These are phyloP conservation scores for Oxyscelio sp. DNA, from an alignment of 2,888 invertebrate species.

Conservation along the genomic window DNA sequence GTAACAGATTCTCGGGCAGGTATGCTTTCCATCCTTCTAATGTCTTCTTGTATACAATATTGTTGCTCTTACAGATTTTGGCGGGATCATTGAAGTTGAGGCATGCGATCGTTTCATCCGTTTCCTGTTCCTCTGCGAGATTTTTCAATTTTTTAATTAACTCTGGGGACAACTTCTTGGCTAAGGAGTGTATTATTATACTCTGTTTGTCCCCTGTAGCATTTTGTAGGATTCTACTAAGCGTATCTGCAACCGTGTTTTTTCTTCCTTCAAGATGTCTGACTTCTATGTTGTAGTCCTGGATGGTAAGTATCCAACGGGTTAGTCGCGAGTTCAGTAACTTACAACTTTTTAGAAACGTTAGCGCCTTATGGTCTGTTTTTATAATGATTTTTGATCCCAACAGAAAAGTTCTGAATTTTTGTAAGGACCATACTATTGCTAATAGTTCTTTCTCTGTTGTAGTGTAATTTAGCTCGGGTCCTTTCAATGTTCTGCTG, in stretches of 20 bases:
- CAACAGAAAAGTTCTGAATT: constrained; percentile 9
- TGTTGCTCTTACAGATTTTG: neutral
- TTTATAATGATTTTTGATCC: constrained; percentile 73
- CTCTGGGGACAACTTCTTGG: neutral
- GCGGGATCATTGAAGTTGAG: too few relatives aligned
- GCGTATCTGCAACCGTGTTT: constrained; percentile 75
- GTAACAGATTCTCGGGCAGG: neutral
- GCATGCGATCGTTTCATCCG: too few relatives aligned
- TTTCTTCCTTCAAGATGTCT: constrained; percentile 76
- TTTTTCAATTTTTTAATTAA: neutral
- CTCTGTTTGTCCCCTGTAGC: too few relatives aligned
- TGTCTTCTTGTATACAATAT: neutral
- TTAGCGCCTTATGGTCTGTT: constrained; percentile 79
- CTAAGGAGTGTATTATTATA: too few relatives aligned
- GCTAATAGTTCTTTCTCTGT: constrained; percentile 60
- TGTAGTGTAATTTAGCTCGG: constrained; percentile 43
- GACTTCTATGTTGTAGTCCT: constrained; percentile 77
- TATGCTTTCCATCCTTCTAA: neutral
- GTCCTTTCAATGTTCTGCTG: constrained; percentile 21
- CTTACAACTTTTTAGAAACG: constrained; percentile 77
- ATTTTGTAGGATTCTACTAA: neutral
- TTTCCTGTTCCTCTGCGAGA: too few relatives aligned
- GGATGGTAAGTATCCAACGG: constrained; percentile 71
- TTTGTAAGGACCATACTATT: constrained; percentile 35
- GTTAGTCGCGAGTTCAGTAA: constrained; percentile 76